Evolutionary conservation across 2,797 vertebrate species (phyloP), one percentile per base, ranked within the genome.

Genomic region (Poeciliopsis infans): DNA sequence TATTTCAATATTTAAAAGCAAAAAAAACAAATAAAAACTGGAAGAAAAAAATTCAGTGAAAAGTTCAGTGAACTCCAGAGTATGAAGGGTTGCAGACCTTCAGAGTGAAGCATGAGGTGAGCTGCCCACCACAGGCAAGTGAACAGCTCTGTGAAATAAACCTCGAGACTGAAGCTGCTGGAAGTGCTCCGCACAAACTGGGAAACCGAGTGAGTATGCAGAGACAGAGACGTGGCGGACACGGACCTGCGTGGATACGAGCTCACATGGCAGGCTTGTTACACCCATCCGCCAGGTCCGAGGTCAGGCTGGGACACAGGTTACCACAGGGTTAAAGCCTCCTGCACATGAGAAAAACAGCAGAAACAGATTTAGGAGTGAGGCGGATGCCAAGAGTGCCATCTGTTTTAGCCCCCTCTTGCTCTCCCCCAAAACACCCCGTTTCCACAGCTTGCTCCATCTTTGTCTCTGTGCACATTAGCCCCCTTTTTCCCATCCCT

Each of bases 321-420:
- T 93, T 92, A 94, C 91, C 90, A 91, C 92, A 91, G 94, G 93
- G 95, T 94, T 95, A 93, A 95, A 94, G 89, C 93, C 93, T 91
- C 87, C 47, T 90, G 91, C 93, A 94, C 94, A 94, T 92, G 93
- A 94, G 93, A 93, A 93, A 95, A 94, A 94, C 94, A 94, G 92
- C 93, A 94, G 93, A 93, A 94, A 95, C 94, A 95, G 94, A 95
- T 95, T 94, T 94, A 92, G 93, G 93, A 93, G 93, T 89, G 91
- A 89, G 80, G 79, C 85, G 91, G 84, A 92, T 94, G 94, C 95
- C 95, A 95, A 94, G 90, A 94, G 90, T 91, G 89, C 95, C 95
- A 95, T 95, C 95, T 95, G 94, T 92, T 95, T 94, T 91, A 89
- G 87, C 89, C 83, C 61, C 83, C 82, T 89, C 89, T 81, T 80